Evolutionary conservation across 2,888 invertebrate species (phyloP), one percentile per base, ranked within the genome.

Genomic region (Cerastis rubricosa): DNA sequence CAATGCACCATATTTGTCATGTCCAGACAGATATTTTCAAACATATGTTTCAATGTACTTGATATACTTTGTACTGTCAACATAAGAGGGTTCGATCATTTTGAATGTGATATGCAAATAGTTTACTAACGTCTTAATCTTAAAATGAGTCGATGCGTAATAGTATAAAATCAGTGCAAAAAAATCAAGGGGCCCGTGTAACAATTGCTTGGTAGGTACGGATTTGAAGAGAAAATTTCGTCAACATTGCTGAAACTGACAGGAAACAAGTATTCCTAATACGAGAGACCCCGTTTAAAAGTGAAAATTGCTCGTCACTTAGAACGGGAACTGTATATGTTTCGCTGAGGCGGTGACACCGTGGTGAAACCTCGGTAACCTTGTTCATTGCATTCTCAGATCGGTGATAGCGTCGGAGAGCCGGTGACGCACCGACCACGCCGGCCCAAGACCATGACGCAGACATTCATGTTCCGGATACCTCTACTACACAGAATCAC

Each of bases 331-430:
- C 76, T 40, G 66, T 74, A 66, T 49, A 70, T 67, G 70, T 57
- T 81, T 57, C 63, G 61, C 43, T 73, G 59, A 76, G 65, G 51
- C 75, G 63, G 73, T 74, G 70, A 71, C 73, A 80, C 59, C 51
- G 69, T 70, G 76, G 80, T 80, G 80, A 84, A 86, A 86, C 83
- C 81, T 79, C 71, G 64, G 82, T 78, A 85, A 83, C 82, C 87
- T 84, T 85, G 83, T 80, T 80, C 69, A 80, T 81, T 82, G 76
- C 85, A 85, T 84, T 88, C 85, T 83, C 78, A 72, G 83, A 85
- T 83, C 82, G 51, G 72, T 77, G 73, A 85, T 80, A 81, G 77
- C 76, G 68, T 64, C 72, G 71, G n/a, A 61, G 70, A 63, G 71
- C 72, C 74, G 40, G 65, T 88, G 81, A 86, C 84, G 85, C 88